Evolutionary conservation across 2,113 vertebrate genomes (phyloP).

Genomic region (Lethenteron reissneri): DNA sequence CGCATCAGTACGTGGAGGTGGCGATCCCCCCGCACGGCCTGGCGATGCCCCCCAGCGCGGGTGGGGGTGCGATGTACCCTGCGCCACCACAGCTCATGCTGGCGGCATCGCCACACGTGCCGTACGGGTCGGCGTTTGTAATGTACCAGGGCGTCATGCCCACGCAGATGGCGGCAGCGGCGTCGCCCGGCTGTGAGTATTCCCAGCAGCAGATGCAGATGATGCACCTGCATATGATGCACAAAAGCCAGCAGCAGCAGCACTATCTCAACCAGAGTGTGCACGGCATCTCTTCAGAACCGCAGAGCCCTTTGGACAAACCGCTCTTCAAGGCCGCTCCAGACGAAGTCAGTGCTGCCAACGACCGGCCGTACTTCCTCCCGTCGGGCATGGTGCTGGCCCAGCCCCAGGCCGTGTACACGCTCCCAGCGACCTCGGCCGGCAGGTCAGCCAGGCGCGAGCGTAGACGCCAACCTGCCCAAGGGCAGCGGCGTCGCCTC

Average conservation of each 20-base stretch:
- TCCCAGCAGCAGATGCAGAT: not conserved
- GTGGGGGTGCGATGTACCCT: constrained; percentile 27
- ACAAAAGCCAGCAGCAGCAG: not conserved
- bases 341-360: too few species aligned
- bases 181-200: too few species aligned
- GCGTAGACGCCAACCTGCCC: constrained; percentile 46
- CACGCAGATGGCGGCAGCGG: constrained; percentile 13
- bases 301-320: too few species aligned
- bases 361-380: not conserved
- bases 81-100: constrained; percentile 36
- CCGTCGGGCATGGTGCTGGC: constrained; percentile 3
- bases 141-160: constrained; percentile 66
- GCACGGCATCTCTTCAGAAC: too few species aligned
- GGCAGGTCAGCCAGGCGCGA: constrained; percentile 40
- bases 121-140: constrained; percentile 60
- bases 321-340: too few species aligned
- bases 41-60: not conserved
- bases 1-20: constrained; percentile 72
- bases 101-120: constrained; percentile 39
- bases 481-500: constrained; percentile 40
- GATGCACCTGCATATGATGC: not conserved
- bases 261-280: too few species aligned
- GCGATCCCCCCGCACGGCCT: constrained; percentile 32
- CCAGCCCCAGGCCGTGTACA: not conserved
- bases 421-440: constrained; percentile 47